Evolutionary conservation across 2,797 vertebrate species (phyloP).

Genomic region (Takifugu rubripes): DNA sequence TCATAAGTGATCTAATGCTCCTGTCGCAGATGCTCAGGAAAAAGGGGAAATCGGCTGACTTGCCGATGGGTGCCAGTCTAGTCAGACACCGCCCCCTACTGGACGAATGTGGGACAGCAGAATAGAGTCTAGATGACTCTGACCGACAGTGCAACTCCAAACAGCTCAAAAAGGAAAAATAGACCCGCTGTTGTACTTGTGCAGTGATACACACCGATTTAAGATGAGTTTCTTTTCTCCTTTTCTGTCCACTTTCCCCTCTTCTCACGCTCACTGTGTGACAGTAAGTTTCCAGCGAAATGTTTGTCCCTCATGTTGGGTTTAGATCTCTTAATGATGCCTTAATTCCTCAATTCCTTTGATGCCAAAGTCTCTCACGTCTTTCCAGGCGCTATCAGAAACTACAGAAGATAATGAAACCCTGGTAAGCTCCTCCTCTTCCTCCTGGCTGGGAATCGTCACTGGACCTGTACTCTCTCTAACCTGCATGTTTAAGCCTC

Average conservation of each 20-base stretch:
- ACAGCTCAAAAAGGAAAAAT: background rate
- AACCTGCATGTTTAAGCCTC: conserved; percentile 82
- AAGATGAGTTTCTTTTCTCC: too few relatives aligned
- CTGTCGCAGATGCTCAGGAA: conserved; percentile 32
- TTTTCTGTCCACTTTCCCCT: conserved; percentile 1
- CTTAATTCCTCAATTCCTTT: conserved; percentile 22
- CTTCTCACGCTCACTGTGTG: conserved; percentile 16
- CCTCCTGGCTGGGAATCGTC: conserved; percentile 65
- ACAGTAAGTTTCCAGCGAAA: conserved; percentile 9
- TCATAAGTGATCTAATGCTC: conserved; percentile 40
- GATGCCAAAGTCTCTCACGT: conserved; percentile 82
- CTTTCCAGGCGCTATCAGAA: conserved; percentile 99
- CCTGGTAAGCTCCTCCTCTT: conserved; percentile 88
- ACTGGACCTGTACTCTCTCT: conserved; percentile 74
- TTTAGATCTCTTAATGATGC: background rate
- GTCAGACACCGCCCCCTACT: conserved; percentile 55
- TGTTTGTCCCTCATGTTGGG: too few relatives aligned
- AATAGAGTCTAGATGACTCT: background rate
- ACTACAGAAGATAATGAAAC: conserved; percentile 99
- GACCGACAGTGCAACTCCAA: conserved; percentile 27
- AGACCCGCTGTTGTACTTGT: background rate
- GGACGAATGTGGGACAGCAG: conserved; percentile 16
- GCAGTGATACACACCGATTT: background rate
- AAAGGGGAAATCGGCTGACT: conserved; percentile 35
- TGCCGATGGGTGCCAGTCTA: background rate